A percentile compares a stretch with the other conserved stretches of the same genome.
Conservation (phyloP, 2,888 invertebrate genomes). For the Limnephilus marmoratus region DNA sequence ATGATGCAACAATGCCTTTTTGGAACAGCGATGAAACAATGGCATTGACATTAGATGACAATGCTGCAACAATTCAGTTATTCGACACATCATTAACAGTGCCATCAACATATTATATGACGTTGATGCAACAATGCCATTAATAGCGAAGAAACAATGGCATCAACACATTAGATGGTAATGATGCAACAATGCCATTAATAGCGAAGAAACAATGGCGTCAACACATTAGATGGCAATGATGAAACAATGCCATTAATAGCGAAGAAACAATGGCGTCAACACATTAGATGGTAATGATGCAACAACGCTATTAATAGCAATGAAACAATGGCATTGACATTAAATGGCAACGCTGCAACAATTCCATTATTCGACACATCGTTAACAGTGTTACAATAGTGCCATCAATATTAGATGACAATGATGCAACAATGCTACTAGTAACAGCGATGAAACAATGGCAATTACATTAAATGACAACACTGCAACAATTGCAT, state of each 20-base stretch:
- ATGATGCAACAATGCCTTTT: background rate
- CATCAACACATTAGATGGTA: background rate
- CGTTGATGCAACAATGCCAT: background rate
- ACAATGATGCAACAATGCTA: background rate
- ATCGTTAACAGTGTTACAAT: background rate
- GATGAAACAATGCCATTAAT: background rate
- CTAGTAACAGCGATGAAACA: background rate
- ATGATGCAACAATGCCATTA: background rate
- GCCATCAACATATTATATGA: background rate
- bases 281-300: background rate
- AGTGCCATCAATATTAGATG: background rate
- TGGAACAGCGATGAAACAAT: background rate
- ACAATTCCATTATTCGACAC: too few species aligned
- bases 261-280: background rate
- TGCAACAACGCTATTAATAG: background rate
- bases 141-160: background rate
- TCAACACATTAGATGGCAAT: background rate
- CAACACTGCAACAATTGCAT: background rate
- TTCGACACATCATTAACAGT: background rate
- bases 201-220: background rate
- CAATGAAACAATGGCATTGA: background rate
- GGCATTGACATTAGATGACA: background rate
- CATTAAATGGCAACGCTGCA: too few species aligned
- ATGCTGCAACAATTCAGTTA: background rate
- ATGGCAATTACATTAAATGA: background rate